Base-by-base conservation (phyloP, 2,888 invertebrate genomes). In the Sminthurides aquaticus region DNA sequence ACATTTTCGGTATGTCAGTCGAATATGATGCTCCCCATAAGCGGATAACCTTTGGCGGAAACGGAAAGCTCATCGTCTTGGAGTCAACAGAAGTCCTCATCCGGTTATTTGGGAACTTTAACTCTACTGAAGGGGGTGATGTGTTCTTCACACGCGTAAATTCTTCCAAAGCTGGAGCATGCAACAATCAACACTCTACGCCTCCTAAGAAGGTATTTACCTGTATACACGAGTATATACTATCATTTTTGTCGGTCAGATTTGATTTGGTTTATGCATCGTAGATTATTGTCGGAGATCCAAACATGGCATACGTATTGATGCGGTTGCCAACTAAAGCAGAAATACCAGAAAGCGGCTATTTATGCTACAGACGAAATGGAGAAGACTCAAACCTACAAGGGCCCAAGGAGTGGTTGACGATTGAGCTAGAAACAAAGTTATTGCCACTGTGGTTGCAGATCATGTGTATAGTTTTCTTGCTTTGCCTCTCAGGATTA, bases 401-500 rank as follows among this genome's bases (percentile, higher is more conserved):
- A 29, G 65, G 63, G 22, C 11, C 20, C 28, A 15, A 54, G 2
- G 26, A 28, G 1, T 65, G 62, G 62, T 11, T 62, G 3, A 27
- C 52, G 3, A 62, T 67, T 18, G 57, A 65, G 48, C 24, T 67
- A 8, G 56, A 55, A 18, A 49, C 58, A 11, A 60, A 57, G 43
- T 25, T 62, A 26, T 49, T 93, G 56, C 92, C 93, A 0, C 71
- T 89, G 0, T 92, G 91, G 91, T 81, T 86, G 0, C 83, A 89
- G 18, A 81, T 92, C 57, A 72, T 83, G 0, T 83, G 92, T 24
- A 88, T 94, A 61, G 64, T 85, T 18, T 74, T 80, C 5, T 90
- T 98, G 70, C 81, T 99, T 52, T 81, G 82, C 70, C 89, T 98
- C 76, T 98, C 98, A 0, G 93, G 96, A 0, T 81, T 99, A 1